Evolutionary conservation across 2,888 invertebrate species (phyloP).

Genomic region (Orchesella flavescens): DNA sequence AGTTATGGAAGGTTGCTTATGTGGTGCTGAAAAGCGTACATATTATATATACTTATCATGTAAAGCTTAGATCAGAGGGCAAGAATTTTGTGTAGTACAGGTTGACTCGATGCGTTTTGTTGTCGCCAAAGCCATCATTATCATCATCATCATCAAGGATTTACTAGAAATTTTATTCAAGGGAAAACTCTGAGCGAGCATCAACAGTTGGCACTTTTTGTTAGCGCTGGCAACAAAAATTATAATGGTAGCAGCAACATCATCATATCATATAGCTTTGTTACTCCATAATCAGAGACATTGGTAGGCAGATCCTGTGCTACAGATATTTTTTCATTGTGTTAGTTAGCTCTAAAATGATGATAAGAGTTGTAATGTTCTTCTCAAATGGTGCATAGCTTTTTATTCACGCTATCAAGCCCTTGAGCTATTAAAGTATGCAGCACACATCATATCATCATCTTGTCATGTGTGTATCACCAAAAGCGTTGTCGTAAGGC

Average conservation of each 20-base stretch:
- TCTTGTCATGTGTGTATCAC: conserved; percentile 44
- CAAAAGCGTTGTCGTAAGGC: conserved; percentile 18
- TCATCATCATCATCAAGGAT: conserved; percentile 21
- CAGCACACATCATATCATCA: conserved; percentile 50
- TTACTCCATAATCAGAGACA: conserved; percentile 17
- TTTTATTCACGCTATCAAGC: conserved; percentile 38
- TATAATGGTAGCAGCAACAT: conserved; percentile 4
- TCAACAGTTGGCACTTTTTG: conserved; percentile 16
- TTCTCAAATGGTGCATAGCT: neutral
- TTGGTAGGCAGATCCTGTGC: conserved; percentile 29
- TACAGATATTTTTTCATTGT: conserved; percentile 21
- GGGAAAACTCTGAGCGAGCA: conserved; percentile 1
- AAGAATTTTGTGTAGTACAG: neutral
- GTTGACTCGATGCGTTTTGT: neutral
- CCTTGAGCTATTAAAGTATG: conserved; percentile 55
- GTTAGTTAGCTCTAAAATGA: conserved; percentile 34
- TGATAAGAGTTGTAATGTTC: conserved; percentile 6
- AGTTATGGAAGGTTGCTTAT: too few relatives aligned
- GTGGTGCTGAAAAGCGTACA: neutral
- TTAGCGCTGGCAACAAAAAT: neutral
- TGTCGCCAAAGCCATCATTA: conserved; percentile 14
- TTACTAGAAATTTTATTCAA: conserved; percentile 5
- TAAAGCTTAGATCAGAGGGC: neutral
- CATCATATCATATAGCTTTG: too few relatives aligned
- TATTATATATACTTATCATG: too few relatives aligned